Percentiles rank a stretch among this genome's conserved stretches.
Conservation (phyloP, 2,888 invertebrate species). For the Cryptophagus acutangulus region DNA sequence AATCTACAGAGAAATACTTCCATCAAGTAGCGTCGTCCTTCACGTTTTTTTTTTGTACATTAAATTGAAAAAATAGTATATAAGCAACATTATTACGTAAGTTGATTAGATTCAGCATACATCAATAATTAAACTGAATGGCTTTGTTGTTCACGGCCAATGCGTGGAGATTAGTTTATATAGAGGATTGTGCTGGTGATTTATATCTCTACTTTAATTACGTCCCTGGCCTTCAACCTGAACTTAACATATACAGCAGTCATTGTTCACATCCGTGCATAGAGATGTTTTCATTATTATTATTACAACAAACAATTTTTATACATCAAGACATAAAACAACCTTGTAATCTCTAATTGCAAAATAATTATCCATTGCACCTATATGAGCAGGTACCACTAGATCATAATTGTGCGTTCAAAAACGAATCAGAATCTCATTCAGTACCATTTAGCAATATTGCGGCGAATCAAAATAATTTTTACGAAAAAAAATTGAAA, state of each 20-base stretch:
- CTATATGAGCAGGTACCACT: not conserved
- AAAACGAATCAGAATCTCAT: not conserved
- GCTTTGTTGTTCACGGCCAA: constrained; percentile 20
- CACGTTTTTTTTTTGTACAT: too few relatives aligned
- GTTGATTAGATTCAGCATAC: constrained; percentile 2
- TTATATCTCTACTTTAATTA: constrained; percentile 35
- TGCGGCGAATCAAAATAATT: not conserved
- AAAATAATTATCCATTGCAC: not conserved
- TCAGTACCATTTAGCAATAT: not conserved
- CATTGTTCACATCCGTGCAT: constrained; percentile 32
- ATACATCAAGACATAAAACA: not conserved
- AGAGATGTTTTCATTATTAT: constrained; percentile 2
- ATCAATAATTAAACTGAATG: constrained; percentile 7
- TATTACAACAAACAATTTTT: not conserved
- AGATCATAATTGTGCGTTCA: constrained; percentile 1
- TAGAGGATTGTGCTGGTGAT: constrained; percentile 22
- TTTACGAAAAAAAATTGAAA: not conserved
- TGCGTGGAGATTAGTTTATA: constrained; percentile 18
- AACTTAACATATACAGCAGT: constrained; percentile 28
- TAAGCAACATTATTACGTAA: not conserved
- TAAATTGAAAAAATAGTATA: not conserved
- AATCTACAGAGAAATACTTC: too few relatives aligned
- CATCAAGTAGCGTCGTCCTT: too few relatives aligned
- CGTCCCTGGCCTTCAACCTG: constrained; percentile 36
- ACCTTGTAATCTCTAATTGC: constrained; percentile 1